phyloP scores from a whole-genome alignment of 2,797 vertebrate genomes.

The Myoxocephalus aenaeus region DNA sequence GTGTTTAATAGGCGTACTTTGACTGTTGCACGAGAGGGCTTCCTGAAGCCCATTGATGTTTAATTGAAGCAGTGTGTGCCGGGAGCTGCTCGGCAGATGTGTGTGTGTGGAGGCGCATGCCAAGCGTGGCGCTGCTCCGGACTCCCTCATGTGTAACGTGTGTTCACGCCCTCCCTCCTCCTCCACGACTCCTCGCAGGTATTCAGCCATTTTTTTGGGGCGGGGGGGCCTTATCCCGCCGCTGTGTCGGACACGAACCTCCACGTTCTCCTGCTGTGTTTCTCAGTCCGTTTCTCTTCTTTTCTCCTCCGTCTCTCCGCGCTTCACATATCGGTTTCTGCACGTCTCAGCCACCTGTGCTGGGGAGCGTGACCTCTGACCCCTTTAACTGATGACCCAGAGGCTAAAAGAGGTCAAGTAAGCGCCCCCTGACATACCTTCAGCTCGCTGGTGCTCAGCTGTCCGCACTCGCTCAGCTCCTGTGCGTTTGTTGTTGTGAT shows the following conservation, averaged over 20 bases:
- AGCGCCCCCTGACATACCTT: slow-evolving; percentile 28
- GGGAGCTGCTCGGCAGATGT: slow-evolving; percentile 68
- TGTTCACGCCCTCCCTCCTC: slow-evolving; percentile 35
- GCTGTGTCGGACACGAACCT: slow-evolving; percentile 27
- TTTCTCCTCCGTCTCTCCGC: background rate
- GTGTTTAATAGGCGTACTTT: slow-evolving; percentile 64
- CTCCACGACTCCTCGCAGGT: slow-evolving; percentile 1
- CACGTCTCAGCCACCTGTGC: slow-evolving; percentile 53
- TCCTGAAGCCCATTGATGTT: slow-evolving; percentile 73
- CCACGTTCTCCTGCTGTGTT: background rate
- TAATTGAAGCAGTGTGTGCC: slow-evolving; percentile 76
- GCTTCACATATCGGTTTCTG: background rate
- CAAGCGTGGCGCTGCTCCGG: slow-evolving; percentile 26
- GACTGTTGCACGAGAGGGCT: slow-evolving; percentile 71
- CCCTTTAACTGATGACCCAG: slow-evolving; percentile 50
- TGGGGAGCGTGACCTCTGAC: slow-evolving; percentile 29
- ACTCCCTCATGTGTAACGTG: slow-evolving; percentile 40
- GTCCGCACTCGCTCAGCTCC: slow-evolving; percentile 12
- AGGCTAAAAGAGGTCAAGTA: slow-evolving; percentile 63
- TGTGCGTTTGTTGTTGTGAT: slow-evolving; percentile 26
- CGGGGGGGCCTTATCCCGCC: slow-evolving; percentile 5
- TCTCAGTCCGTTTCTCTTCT: background rate
- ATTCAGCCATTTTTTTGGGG: slow-evolving; percentile 23
- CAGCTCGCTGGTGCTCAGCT: slow-evolving; percentile 49
- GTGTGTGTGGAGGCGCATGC: slow-evolving; percentile 41